phyloP scores from a whole-genome alignment of 2,797 vertebrate species.

The Delichon dasypus region DNA sequence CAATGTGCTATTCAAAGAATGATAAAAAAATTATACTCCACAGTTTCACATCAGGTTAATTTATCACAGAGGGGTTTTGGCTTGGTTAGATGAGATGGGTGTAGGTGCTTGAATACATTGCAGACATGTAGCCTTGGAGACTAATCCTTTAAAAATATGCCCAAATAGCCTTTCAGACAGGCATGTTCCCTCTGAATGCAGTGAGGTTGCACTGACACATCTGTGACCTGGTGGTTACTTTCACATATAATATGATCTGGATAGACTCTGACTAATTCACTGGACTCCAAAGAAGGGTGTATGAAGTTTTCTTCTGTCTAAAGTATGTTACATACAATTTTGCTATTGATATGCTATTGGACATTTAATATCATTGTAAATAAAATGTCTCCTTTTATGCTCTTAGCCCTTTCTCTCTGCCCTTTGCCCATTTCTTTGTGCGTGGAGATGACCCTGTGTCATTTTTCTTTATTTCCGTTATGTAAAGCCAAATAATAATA shows the following conservation, averaged over 20 bases:
- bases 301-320: not conserved
- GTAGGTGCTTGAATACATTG: not conserved
- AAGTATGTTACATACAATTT: not conserved
- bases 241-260: not conserved
- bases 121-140: not conserved
- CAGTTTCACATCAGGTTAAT: not conserved
- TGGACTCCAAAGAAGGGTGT: not conserved
- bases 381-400: not conserved
- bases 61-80: not conserved
- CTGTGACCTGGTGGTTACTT: not conserved
- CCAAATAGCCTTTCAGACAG: not conserved
- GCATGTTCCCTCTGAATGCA: not conserved
- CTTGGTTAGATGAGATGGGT: not conserved
- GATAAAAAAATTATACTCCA: not conserved
- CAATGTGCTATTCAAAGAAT: not conserved
- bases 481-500: constrained; percentile 37
- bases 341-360: not conserved
- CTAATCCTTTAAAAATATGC: not conserved
- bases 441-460: not conserved
- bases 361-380: not conserved
- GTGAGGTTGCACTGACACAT: not conserved
- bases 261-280: not conserved
- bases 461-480: not conserved
- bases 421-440: not conserved
- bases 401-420: not conserved